Percentiles rank a stretch among this genome's conserved stretches.
These are phyloP conservation scores for Halocynthia roretzi DNA, from an alignment of 23 tunicate species.

Conservation along the genomic window DNA sequence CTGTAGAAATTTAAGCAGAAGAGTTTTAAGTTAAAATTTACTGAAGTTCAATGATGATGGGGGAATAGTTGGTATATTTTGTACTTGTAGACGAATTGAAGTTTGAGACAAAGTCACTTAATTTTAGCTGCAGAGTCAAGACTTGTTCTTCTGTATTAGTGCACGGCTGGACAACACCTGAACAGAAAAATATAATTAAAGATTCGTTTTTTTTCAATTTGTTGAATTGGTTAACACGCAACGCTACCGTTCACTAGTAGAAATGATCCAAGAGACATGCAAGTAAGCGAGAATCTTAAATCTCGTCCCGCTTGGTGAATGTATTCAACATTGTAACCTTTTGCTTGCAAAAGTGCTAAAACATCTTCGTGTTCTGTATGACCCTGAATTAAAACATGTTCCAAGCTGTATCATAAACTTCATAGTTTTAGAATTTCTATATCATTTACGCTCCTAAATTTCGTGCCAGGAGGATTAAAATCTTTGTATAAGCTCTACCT, in stretches of 20 bases:
- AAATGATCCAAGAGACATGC: conserved; percentile 65
- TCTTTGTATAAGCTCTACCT: background rate
- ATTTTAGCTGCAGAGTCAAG: conserved; percentile 48
- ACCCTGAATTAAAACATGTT: no score
- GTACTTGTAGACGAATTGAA: conserved; percentile 33
- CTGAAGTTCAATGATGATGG: background rate
- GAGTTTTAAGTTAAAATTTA: background rate
- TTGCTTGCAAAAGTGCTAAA: conserved; percentile 6
- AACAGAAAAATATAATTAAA: background rate
- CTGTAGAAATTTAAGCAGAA: background rate
- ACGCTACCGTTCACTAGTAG: conserved; percentile 46
- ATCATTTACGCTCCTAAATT: no score
- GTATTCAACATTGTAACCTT: conserved; percentile 33
- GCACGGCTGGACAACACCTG: conserved; percentile 61
- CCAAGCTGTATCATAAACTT: no score
- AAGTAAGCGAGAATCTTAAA: conserved; percentile 37
- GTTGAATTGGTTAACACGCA: no score
- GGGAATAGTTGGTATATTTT: background rate
- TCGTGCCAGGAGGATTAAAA: no score
- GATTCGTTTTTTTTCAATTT: no score
- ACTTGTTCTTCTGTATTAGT: conserved; percentile 64
- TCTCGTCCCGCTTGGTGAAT: conserved; percentile 44
- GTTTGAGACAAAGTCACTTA: conserved; percentile 37
- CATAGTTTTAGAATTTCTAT: no score
- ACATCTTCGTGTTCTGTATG: background rate